Evolutionary conservation across 2,797 vertebrate species (phyloP), one percentile per base, ranked within the genome.

Genomic region (Lepilemur ruficaudatus): DNA sequence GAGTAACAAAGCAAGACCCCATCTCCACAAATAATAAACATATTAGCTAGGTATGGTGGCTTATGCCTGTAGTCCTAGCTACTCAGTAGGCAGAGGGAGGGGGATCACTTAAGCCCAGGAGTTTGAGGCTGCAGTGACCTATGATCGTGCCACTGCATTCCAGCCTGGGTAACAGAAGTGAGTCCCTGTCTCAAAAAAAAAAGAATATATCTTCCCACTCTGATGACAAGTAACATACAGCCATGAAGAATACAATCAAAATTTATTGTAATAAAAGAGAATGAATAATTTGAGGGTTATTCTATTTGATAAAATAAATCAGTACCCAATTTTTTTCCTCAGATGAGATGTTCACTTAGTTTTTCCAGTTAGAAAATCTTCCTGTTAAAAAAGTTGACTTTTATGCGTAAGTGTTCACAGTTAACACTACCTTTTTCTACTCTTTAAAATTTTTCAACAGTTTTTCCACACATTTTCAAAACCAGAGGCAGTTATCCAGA

Each of bases 321-420:
- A 65, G 6, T 61, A 78, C 22, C 61, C 48, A 79, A 7, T 11
- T 46, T 80, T 83, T 72, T 38, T 35, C 35, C 23, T 79, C 32
- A 22, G 38, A 73, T 15, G 28, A 22, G 38, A 73, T 15, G 28
- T 43, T 69, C 28, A 43, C 41, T 84, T 69, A 11, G 10, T n/a
- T 28, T 63, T 79, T 70, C n/a, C 78, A n/a, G 28, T 69, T 41
- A 88, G 41, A 82, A 95, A 92, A 69, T 61, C 41, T 95, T 87
- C 48, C 76, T 73, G 32, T 14, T 75, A 69, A 22, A 59, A 76
- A 95, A 52, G 43, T 14, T 95, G 12, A 81, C 41, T 86, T 83
- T 80, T 57, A 87, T 22, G 35, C 28, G 38, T 50, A 67, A 75
- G 57, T 73, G n/a, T 67, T 85, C 73, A 72, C 52, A 20, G 63